Evolutionary conservation across 2,888 invertebrate genomes (phyloP), one percentile per base, ranked within the genome.

Genomic region (Ochropleura leucogaster): DNA sequence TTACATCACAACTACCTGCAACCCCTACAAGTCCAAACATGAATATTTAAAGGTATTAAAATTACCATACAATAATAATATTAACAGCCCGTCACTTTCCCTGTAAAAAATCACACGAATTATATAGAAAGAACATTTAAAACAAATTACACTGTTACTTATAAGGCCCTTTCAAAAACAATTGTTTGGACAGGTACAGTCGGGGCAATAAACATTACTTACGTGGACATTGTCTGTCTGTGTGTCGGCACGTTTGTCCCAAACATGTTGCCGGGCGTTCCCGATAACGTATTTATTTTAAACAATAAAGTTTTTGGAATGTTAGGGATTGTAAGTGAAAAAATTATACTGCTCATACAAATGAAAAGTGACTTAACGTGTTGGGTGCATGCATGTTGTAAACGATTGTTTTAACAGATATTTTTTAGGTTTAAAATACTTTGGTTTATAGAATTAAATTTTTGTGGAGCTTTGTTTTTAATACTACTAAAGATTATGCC

Each of bases 181-280:
- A 83, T 86, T 85, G 83, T 85, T 79, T 74, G 72, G 18, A 78
- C 80, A 87, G 86, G 86, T 86, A 87, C 76, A 72, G 65, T 72
- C 68, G 30, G 12, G 16, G 72, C 59, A 62, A 87, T 84, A 85
- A 87, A 87, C 66, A 70, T 68, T 74, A 66, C 63, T 64, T 60
- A 80, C 82, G 72, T 77, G 66, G 49, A 79, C 51, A 53, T 72
- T 76, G 77, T 69, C 67, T 55, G 76, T 79, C n/a, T 62, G 74
- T 72, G 46, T 71, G 81, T 81, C 86, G 85, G 85, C 68, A 55
- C 82, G 69, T 83, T 84, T 87, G 80, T 82, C 65, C n/a, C n/a
- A 57, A 67, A 67, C 42, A 65, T 81, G 57, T 80, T 77, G 64
- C 70, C 51, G 64, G 66, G 60, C 64, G 40, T 64, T 72, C 20